Percentiles rank a stretch among this genome's conserved stretches.
Evolutionary conservation across 2,888 invertebrate genomes (phyloP).

Genomic region (Diaphora mendica): DNA sequence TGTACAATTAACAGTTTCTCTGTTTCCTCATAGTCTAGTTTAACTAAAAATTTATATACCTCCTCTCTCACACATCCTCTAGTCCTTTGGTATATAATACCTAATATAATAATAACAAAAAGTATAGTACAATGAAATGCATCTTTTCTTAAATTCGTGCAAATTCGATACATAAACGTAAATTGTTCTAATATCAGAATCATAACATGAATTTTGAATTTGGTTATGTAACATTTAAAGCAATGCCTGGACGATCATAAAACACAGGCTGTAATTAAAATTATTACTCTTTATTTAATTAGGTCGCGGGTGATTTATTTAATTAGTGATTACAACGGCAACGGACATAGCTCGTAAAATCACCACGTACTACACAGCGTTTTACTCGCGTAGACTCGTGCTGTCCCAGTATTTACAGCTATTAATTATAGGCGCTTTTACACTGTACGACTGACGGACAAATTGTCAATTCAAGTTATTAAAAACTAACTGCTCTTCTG

Average conservation of each 20-base stretch:
- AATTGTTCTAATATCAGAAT: neutral
- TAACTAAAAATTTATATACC: no score
- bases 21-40: no score
- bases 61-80: no score
- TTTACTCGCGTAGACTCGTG: slow-evolving; percentile 46
- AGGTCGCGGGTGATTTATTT: slow-evolving; percentile 46
- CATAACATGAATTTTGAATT: neutral
- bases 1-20: no score
- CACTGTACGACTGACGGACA: slow-evolving; percentile 25
- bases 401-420: slow-evolving; percentile 60
- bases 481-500: neutral
- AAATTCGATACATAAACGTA: neutral
- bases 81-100: no score
- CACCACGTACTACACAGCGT: slow-evolving; percentile 46
- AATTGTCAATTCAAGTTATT: neutral
- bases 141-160: no score
- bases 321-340: slow-evolving; percentile 55
- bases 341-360: slow-evolving; percentile 57
- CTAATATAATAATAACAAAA: no score
- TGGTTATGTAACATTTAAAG: slow-evolving; percentile 34
- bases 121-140: no score
- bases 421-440: slow-evolving; percentile 55
- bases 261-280: slow-evolving; percentile 40
- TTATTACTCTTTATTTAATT: slow-evolving; percentile 25
- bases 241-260: slow-evolving; percentile 30